Percentiles rank a stretch among this genome's conserved stretches.
Evolutionary conservation across 2,113 vertebrate genomes (phyloP).

Genomic region (Callaeas wilsoni): DNA sequence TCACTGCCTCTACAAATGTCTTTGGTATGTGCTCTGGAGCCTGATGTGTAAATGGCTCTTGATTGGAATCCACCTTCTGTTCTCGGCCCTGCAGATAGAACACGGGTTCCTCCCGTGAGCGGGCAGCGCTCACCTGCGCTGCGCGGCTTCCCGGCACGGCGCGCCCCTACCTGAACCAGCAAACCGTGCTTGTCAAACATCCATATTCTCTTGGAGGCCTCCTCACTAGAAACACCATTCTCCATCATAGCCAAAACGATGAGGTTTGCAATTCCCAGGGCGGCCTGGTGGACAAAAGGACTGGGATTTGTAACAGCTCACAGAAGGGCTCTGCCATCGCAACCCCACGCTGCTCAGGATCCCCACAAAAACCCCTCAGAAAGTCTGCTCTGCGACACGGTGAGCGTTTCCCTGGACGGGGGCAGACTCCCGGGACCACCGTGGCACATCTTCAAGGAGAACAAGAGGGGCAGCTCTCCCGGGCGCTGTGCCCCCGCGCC

Average conservation of each 20-base stretch:
- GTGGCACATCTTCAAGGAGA: rapidly evolving
- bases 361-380: not conserved
- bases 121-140: rapidly evolving
- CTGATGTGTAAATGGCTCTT: slow-evolving; percentile 83
- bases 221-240: slow-evolving; percentile 74
- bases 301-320: not conserved
- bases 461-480: not conserved
- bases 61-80: slow-evolving; percentile 79
- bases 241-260: slow-evolving; percentile 97
- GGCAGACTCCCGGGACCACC: not conserved
- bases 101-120: not conserved
- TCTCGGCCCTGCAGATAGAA: slow-evolving; percentile 73
- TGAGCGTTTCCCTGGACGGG: rapidly evolving
- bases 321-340: not conserved
- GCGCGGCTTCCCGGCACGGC: rapidly evolving
- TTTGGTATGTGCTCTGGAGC: slow-evolving; percentile 74
- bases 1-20: slow-evolving; percentile 90
- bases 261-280: slow-evolving; percentile 94
- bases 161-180: slow-evolving; percentile 80
- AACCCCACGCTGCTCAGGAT: not conserved
- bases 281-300: slow-evolving; percentile 63
- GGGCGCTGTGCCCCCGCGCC: not conserved
- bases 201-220: slow-evolving; percentile 87
- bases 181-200: slow-evolving; percentile 93
- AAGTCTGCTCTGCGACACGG: not conserved